These are phyloP conservation scores for Lycopodina hypogea DNA, from an alignment of 37 sponge, comb jelly and placozoan species.

Conservation along the genomic window DNA sequence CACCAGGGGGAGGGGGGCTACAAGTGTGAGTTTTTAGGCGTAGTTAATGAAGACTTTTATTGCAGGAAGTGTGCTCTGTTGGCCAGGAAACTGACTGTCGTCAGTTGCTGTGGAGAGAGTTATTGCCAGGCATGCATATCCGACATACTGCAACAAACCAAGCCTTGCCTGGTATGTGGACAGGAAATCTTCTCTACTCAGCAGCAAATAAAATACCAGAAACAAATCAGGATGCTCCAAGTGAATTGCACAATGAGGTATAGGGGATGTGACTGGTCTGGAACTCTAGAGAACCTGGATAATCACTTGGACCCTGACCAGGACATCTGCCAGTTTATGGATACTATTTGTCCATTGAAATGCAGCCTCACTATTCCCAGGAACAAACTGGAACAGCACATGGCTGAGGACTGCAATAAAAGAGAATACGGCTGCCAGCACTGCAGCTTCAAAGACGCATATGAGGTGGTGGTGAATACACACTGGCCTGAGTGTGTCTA, in stretches of 20 bases:
- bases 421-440: conserved; percentile 14
- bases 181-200: background rate
- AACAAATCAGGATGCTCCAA: background rate
- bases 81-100: conserved; percentile 22
- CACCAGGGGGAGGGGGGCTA: too few species aligned
- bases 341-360: conserved; percentile 13
- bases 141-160: too few species aligned
- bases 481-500: too few species aligned
- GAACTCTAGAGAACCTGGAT: background rate
- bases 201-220: background rate
- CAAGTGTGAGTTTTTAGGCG: conserved; percentile 7
- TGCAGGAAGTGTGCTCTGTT: conserved; percentile 5
- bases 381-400: conserved; percentile 1
- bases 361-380: conserved; percentile 9
- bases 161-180: conserved; percentile 25
- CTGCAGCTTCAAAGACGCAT: conserved; percentile 18
- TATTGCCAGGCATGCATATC: conserved; percentile 15
- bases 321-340: conserved; percentile 19
- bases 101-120: conserved; percentile 24
- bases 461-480: conserved; percentile 4
- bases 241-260: conserved; percentile 14
- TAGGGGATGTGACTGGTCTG: conserved; percentile 38
- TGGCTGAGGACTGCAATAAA: conserved; percentile 9
- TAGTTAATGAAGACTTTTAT: background rate
- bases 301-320: conserved; percentile 11